Conservation (phyloP, 1,140 invertebrate genomes). For the Lepidurus arcticus region DNA sequence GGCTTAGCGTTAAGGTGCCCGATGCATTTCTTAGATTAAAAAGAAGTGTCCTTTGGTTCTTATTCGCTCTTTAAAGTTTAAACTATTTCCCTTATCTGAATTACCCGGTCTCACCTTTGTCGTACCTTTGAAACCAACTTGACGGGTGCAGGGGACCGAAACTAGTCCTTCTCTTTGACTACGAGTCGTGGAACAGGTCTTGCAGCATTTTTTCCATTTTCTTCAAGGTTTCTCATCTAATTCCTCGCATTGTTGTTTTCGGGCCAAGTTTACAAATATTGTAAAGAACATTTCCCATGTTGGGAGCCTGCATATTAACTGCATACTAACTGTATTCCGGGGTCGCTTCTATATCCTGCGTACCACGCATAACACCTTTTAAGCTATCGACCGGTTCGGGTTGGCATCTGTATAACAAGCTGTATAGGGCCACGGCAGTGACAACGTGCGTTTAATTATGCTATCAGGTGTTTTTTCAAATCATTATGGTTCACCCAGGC, state of each 20-base stretch:
- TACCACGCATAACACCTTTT: too few species aligned
- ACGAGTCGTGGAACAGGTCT: background rate
- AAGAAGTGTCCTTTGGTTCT: background rate
- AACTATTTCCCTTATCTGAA: background rate
- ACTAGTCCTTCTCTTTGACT: background rate
- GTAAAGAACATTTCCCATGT: too few species aligned
- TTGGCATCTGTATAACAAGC: background rate
- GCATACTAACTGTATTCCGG: too few species aligned
- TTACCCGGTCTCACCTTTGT: slow-evolving; percentile 15
- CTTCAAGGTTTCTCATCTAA: background rate
- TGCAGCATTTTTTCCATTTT: background rate
- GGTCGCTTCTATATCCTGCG: too few species aligned
- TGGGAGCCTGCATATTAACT: too few species aligned
- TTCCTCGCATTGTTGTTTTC: background rate
- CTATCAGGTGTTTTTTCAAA: background rate
- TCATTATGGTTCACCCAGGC: background rate
- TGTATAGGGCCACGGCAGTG: background rate
- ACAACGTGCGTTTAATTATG: background rate
- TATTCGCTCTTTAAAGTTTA: background rate
- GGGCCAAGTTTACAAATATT: background rate
- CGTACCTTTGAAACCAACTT: background rate
- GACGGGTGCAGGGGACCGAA: slow-evolving; percentile 20
- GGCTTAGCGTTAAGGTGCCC: background rate
- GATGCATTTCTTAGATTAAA: background rate
- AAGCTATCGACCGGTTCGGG: too few species aligned